Evolutionary conservation across 2,113 vertebrate species (phyloP).

Genomic region (rat (Rattus norvegicus)): GRCr8 NC_086031.1:108848501-108849000

Average conservation of each 20-base stretch:
- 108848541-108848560: not conserved
- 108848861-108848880: not conserved
- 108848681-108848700: too few relatives aligned
- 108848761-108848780: not conserved
- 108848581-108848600: not conserved
- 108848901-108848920: not conserved
- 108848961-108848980: not conserved
- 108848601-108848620: not conserved
- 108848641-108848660: not conserved
- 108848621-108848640: not conserved
- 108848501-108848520: not conserved
- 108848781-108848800: not conserved
- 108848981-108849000: not conserved
- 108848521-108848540: not conserved
- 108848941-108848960: not conserved
- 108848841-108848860: not conserved
- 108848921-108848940: not conserved
- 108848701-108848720: too few relatives aligned
- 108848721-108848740: too few relatives aligned
- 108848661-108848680: too few relatives aligned
- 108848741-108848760: accelerated
- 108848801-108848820: not conserved
- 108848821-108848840: not conserved
- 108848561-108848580: not conserved
- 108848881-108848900: not conserved